Base-by-base conservation (phyloP, 2,888 invertebrate species). In the Teleiodes luculella region DNA sequence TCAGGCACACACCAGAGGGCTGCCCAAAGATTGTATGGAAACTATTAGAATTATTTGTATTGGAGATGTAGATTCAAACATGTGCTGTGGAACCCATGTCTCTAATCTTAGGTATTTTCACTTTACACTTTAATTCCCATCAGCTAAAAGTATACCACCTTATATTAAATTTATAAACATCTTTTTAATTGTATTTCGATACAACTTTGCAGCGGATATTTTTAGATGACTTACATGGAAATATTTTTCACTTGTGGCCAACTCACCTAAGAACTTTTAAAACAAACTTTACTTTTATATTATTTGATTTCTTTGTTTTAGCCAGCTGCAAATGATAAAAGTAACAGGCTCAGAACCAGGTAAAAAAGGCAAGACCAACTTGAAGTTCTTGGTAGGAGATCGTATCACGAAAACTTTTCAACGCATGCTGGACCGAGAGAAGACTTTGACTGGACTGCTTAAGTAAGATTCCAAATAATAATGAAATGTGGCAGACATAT, bases 71-170 rank as follows among this genome's bases (percentile, higher is more conserved):
- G 96, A 97, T 63, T 91, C 92, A 56, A 95, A 95, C 68, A 93
- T 96, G 92, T 97, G 97, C 73, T 97, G 97, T 79, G 97, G 97
- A 1, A 97, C 97, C 0, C 97, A 97, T 73, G 95, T 97, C 0
- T 88, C 91, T 3, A 95, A 94, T 77, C 83, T 96, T 30, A 91
- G 93, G 90, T 90, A 62, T 13, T 18, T 16, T 37, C 33, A 8
- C n/a, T 33, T 6, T 33, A 33, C 10, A 3, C 10, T 8, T 8
- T 2, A 33, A 33, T 8, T 3, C 10, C n/a, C 33, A 11, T n/a
- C n/a, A n/a, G n/a, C n/a, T n/a, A n/a, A n/a, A n/a, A n/a, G n/a
- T n/a, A n/a, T n/a, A n/a, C n/a, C n/a, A n/a, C n/a, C n/a, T n/a
- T n/a, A n/a, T n/a, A n/a, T n/a, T n/a, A n/a, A n/a, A n/a, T n/a